These are phyloP conservation scores for Calypte anna DNA, from an alignment of 2,113 vertebrate genomes.

Conservation along the genomic window DNA sequence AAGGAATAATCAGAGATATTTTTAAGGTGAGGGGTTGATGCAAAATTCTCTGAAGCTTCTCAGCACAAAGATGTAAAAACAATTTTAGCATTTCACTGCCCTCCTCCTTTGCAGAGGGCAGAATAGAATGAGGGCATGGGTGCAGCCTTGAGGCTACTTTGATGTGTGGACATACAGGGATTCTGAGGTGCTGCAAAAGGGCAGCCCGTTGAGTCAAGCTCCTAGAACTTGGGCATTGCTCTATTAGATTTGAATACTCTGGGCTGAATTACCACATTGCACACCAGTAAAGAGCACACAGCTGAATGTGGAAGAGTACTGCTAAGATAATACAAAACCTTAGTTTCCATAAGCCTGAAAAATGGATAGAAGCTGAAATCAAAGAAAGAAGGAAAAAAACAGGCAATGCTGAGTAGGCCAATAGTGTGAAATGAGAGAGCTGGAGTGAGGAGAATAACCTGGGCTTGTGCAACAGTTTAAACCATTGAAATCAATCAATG, in stretches of 20 bases:
- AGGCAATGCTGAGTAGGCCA: not conserved
- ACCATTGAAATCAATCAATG: not conserved
- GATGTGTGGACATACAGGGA: not conserved
- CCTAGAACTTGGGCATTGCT: not conserved
- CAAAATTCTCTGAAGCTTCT: not conserved
- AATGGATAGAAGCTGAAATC: not conserved
- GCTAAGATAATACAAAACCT: not conserved
- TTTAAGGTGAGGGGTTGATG: not conserved
- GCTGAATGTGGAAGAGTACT: not conserved
- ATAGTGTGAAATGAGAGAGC: not conserved
- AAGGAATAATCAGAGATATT: conserved; percentile 30
- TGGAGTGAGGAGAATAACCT: not conserved
- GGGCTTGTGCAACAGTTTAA: not conserved
- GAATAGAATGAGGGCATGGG: not conserved
- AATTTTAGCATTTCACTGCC: not conserved
- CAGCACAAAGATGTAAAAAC: accelerated
- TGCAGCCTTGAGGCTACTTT: not conserved
- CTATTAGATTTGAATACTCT: not conserved
- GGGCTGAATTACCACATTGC: not conserved
- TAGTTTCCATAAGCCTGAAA: not conserved
- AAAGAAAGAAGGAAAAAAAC: not conserved
- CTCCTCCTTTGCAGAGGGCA: not conserved
- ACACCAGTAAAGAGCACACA: not conserved
- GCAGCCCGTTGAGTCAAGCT: not conserved
- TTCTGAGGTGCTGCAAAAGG: not conserved